These are phyloP conservation scores for Polypterus bichir DNA, from an alignment of 2,113 vertebrate species.

Conservation along the genomic window DNA sequence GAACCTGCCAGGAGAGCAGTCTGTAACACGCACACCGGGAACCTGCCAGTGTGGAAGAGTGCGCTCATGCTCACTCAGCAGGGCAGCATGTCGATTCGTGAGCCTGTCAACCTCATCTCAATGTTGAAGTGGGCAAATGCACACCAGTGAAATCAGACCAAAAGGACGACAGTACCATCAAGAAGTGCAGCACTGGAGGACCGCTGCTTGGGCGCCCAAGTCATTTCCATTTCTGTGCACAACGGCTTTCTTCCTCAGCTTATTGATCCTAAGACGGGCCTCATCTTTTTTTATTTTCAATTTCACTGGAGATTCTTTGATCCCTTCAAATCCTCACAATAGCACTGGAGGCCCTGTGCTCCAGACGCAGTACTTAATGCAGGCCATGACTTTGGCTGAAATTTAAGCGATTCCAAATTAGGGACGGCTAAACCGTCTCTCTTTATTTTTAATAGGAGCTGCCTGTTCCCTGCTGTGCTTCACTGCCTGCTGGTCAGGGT, in stretches of 20 bases:
- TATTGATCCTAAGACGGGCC: constrained; percentile 12
- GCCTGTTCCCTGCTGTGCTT: too few relatives aligned
- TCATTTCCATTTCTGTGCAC: constrained; percentile 12
- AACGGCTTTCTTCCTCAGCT: constrained; percentile 8
- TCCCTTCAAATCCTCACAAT: constrained; percentile 28
- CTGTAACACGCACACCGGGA: too few relatives aligned
- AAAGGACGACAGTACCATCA: not conserved
- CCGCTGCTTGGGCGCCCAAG: constrained; percentile 4
- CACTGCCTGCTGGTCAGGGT: too few relatives aligned
- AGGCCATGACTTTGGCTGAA: constrained; percentile 29
- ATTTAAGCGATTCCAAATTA: constrained; percentile 36
- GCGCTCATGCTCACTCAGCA: too few relatives aligned
- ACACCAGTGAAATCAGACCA: not conserved
- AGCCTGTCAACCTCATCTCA: too few relatives aligned
- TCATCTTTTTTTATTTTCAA: constrained; percentile 24
- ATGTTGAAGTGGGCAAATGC: too few relatives aligned
- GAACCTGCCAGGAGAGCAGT: too few relatives aligned
- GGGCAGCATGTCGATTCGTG: too few relatives aligned
- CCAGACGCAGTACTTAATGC: constrained; percentile 33
- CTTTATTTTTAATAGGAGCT: constrained; percentile 8
- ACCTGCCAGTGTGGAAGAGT: too few relatives aligned
- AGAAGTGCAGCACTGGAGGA: too few relatives aligned
- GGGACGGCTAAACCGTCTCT: constrained; percentile 25
- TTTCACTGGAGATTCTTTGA: constrained; percentile 26
- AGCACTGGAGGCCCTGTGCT: constrained; percentile 25